phyloP scores from a whole-genome alignment of 2,797 vertebrate species.

The Phyllotis vaccarum region DNA sequence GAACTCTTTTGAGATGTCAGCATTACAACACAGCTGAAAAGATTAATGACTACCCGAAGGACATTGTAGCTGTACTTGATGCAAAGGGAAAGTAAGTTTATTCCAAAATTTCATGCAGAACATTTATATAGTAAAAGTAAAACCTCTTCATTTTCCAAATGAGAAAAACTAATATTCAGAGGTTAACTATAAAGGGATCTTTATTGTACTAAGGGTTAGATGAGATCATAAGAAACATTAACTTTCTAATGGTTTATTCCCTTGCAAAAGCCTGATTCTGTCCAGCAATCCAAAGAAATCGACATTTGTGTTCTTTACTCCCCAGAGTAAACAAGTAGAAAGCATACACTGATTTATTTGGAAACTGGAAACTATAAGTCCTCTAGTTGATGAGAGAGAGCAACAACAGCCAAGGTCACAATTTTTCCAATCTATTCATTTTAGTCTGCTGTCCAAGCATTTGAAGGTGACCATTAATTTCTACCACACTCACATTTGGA shows the following conservation, averaged over 20 bases:
- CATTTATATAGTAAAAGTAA: conserved; percentile 4
- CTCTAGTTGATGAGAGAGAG: neutral
- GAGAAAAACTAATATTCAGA: neutral
- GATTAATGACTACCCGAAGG: conserved; percentile 51
- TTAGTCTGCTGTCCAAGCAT: neutral
- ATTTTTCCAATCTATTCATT: neutral
- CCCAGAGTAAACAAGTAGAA: neutral
- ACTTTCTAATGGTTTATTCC: neutral
- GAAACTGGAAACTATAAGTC: neutral
- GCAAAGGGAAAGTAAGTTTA: neutral
- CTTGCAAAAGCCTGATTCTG: conserved; percentile 13
- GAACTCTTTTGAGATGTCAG: conserved; percentile 33
- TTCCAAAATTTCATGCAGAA: conserved; percentile 38
- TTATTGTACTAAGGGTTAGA: neutral
- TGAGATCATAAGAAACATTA: neutral
- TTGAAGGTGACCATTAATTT: neutral
- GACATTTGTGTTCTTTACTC: neutral
- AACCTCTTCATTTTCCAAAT: neutral
- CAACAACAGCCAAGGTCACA: neutral
- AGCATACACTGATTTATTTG: neutral
- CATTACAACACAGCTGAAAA: conserved; percentile 65
- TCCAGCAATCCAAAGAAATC: neutral
- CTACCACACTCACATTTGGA: neutral
- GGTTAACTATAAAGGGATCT: neutral
- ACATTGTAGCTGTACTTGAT: conserved; percentile 61